Evolutionary conservation across 2,113 vertebrate species (phyloP).

Genomic region (Tiliqua scincoides): DNA sequence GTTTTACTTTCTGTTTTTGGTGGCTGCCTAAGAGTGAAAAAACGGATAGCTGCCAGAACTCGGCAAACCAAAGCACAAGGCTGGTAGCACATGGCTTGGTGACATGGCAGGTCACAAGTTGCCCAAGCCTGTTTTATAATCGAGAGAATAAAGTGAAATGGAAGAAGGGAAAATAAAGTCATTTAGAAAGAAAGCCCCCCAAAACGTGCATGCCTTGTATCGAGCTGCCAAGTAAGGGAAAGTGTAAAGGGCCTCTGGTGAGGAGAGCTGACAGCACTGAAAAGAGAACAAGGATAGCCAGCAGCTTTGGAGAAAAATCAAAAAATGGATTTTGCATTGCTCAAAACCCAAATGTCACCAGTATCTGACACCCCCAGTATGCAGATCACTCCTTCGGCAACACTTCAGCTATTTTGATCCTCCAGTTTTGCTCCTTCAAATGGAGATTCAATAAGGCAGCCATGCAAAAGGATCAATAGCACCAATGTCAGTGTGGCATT

Average conservation of each 20-base stretch:
- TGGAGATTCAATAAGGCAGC: conserved; percentile 16
- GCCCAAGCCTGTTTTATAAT: not conserved
- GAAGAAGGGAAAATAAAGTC: not conserved
- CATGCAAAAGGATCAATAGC: conserved; percentile 49
- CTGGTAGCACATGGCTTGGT: not conserved
- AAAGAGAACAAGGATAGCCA: not conserved
- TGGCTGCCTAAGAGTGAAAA: not conserved
- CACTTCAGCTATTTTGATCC: conserved; percentile 24
- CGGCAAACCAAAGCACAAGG: not conserved
- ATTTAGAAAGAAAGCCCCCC: not conserved
- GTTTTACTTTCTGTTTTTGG: not conserved
- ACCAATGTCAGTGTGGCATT: conserved; percentile 46
- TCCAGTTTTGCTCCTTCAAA: conserved; percentile 40
- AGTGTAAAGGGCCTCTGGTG: not conserved
- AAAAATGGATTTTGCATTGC: conserved; percentile 16
- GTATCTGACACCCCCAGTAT: conserved; percentile 10
- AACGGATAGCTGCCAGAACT: not conserved
- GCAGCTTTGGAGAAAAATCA: conserved; percentile 21
- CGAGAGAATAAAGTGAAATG: conserved; percentile 17
- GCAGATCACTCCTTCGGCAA: conserved; percentile 33
- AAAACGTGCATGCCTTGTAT: not conserved
- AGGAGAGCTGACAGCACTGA: conserved; percentile 20
- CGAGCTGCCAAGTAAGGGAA: not conserved
- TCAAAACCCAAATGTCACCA: conserved; percentile 35
- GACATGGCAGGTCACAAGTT: not conserved